A percentile compares a stretch with the other conserved stretches of the same genome.
phyloP scores from a whole-genome alignment of 2,113 vertebrate species.

The Corythoichthys intestinalis region DNA sequence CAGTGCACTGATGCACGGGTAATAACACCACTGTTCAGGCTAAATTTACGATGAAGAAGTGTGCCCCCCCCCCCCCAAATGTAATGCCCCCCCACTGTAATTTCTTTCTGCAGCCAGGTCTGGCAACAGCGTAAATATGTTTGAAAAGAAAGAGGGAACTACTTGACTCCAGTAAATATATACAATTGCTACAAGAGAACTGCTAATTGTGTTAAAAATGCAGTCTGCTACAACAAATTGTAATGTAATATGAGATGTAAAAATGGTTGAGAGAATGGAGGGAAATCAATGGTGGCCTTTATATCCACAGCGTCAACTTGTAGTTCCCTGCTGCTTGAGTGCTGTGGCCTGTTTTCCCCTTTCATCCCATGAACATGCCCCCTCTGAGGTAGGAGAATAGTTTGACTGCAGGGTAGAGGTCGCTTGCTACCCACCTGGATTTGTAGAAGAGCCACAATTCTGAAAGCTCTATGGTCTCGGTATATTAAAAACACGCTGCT shows the following conservation, averaged over 20 bases:
- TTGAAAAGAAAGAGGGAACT: no score
- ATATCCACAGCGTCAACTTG: slow-evolving; percentile 48
- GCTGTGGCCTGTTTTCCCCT: slow-evolving; percentile 48
- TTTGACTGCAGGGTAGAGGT: slow-evolving; percentile 57
- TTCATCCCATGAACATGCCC: slow-evolving; percentile 56
- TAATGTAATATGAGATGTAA: slow-evolving; percentile 26
- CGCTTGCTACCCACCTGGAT: slow-evolving; percentile 38
- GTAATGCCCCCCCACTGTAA: no score
- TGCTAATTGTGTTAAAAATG: slow-evolving; percentile 30
- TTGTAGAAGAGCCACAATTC: slow-evolving; percentile 24
- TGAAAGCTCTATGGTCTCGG: slow-evolving; percentile 10
- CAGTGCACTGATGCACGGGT: no score
- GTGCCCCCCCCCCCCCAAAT: no score
- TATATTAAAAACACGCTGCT: slow-evolving; percentile 26
- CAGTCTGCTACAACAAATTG: slow-evolving; percentile 5
- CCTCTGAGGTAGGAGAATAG: slow-evolving; percentile 63
- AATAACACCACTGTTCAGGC: no score
- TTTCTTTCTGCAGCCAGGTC: no score
- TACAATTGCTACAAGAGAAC: background rate
- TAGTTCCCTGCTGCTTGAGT: slow-evolving; percentile 65
- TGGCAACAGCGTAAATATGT: no score
- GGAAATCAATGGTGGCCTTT: slow-evolving; percentile 70
- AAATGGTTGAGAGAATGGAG: slow-evolving; percentile 23
- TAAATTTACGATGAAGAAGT: no score
- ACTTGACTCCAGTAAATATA: background rate